Conservation (phyloP, 2,113 vertebrate species). For the Egretta garzetta region DNA sequence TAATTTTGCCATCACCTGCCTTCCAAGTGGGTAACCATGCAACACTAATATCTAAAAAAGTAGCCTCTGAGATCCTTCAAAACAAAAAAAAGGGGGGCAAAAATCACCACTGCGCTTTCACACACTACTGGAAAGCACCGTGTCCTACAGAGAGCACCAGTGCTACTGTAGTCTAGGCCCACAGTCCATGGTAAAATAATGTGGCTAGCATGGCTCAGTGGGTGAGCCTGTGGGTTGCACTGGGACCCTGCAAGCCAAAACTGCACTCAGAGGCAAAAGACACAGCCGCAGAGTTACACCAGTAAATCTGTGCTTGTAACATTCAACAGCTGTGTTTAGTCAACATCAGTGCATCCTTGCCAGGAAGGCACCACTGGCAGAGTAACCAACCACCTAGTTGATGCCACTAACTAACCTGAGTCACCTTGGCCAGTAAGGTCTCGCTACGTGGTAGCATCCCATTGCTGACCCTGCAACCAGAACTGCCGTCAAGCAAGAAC, state of each 20-base stretch:
- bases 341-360: not conserved
- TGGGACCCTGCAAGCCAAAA: not conserved
- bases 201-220: not conserved
- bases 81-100: not conserved
- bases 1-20: not conserved
- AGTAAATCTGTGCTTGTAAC: not conserved
- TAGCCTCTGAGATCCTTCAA: not conserved
- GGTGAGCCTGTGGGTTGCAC: not conserved
- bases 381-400: not conserved
- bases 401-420: not conserved
- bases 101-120: not conserved
- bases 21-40: not conserved
- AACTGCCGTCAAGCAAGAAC: not conserved
- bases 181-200: accelerated
- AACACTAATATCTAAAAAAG: not conserved
- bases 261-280: not conserved
- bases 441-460: accelerated
- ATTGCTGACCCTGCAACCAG: not conserved
- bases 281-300: not conserved
- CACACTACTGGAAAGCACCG: accelerated
- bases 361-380: not conserved
- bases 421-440: not conserved
- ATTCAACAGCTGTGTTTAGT: accelerated
- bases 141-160: not conserved
- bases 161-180: too few relatives aligned